Conservation (phyloP, 2,888 invertebrate genomes). For the Aleiodes leptofemur region DNA sequence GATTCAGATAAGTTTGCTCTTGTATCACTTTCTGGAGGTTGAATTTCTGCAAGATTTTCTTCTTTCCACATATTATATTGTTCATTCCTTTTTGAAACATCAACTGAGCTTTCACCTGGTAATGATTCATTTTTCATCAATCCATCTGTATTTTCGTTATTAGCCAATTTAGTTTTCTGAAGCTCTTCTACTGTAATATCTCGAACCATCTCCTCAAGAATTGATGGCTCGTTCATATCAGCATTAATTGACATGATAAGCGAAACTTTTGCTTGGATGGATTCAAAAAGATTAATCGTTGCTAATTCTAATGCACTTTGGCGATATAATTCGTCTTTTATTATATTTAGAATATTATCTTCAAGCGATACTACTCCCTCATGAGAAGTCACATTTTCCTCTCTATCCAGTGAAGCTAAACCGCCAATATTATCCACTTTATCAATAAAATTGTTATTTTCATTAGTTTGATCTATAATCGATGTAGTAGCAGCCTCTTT, state of each 20-base stretch:
- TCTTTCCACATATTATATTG: slow-evolving; percentile 2
- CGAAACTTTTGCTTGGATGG: slow-evolving; percentile 17
- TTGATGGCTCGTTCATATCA: not conserved
- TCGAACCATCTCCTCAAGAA: slow-evolving; percentile 35
- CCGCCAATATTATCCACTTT: not conserved
- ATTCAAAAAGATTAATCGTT: slow-evolving; percentile 2
- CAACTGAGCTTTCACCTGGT: too few relatives aligned
- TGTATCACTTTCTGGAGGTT: too few relatives aligned
- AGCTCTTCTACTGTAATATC: slow-evolving; percentile 44
- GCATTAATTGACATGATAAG: slow-evolving; percentile 25
- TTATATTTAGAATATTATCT: slow-evolving; percentile 13
- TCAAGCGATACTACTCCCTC: slow-evolving; percentile 44
- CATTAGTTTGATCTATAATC: too few relatives aligned
- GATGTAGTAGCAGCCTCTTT: too few relatives aligned
- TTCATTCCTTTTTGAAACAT: too few relatives aligned
- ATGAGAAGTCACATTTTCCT: slow-evolving; percentile 24
- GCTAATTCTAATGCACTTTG: slow-evolving; percentile 27
- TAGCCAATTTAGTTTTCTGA: slow-evolving; percentile 37
- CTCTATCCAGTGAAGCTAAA: not conserved
- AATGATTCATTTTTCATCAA: not conserved
- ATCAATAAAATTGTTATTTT: too few relatives aligned
- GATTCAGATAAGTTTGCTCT: too few relatives aligned
- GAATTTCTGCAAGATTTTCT: slow-evolving; percentile 15
- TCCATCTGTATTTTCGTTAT: not conserved
- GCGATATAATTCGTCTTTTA: slow-evolving; percentile 39